Conservation (phyloP, 2,113 vertebrate species). For the Percina caprodes region DNA sequence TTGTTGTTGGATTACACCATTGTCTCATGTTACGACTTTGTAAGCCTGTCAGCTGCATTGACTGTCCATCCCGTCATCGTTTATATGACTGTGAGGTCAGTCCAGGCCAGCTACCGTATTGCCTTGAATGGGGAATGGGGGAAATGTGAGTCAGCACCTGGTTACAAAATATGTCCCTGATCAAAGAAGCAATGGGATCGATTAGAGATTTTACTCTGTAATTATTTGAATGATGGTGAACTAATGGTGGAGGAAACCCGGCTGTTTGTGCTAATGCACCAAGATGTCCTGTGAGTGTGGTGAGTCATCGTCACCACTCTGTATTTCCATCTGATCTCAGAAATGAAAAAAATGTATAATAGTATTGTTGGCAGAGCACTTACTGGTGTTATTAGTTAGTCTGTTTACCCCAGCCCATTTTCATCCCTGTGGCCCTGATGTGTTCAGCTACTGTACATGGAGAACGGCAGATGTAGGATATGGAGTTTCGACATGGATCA, state of each 20-base stretch:
- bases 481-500: no score
- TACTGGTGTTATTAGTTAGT: no score
- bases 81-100: conserved; percentile 1
- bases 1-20: conserved; percentile 61
- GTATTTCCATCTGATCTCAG: conserved; percentile 16
- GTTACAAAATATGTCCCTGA: neutral
- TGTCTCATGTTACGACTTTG: conserved; percentile 3
- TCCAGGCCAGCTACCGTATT: conserved; percentile 8
- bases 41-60: conserved; percentile 29
- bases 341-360: neutral
- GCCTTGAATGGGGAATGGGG: conserved; percentile 4
- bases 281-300: neutral
- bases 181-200: conserved; percentile 12
- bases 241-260: conserved; percentile 51
- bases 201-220: conserved; percentile 33
- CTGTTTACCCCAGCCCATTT: no score
- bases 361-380: neutral
- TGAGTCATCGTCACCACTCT: conserved; percentile 22
- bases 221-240: conserved; percentile 24
- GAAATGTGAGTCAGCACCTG: conserved; percentile 46
- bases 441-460: no score
- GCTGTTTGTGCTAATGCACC: conserved; percentile 35
- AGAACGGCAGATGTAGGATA: no score
- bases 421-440: no score
- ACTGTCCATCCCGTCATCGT: neutral